phyloP scores from a whole-genome alignment of 2,113 vertebrate species.

The Hippolais icterina region DNA sequence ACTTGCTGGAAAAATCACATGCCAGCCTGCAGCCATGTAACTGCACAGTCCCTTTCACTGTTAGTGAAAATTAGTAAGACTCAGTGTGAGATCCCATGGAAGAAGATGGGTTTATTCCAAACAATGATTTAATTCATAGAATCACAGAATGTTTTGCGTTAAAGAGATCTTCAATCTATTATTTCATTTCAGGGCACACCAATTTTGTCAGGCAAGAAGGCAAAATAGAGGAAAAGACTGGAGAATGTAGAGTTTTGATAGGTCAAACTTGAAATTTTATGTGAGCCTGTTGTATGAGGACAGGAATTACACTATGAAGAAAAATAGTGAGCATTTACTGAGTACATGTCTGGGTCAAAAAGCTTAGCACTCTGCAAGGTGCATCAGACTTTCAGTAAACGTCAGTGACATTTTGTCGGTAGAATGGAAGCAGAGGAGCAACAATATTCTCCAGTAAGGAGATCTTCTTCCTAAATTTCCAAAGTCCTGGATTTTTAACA shows the following conservation, averaged over 20 bases:
- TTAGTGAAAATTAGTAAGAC: neutral
- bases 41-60: neutral
- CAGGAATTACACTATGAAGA: neutral
- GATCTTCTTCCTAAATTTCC: neutral
- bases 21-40: neutral
- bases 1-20: neutral
- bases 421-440: neutral
- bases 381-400: neutral
- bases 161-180: neutral
- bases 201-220: neutral
- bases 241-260: neutral
- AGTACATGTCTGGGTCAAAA: neutral
- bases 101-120: neutral
- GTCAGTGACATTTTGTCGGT: neutral
- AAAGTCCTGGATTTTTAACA: neutral
- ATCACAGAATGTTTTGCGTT: neutral
- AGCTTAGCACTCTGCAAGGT: neutral
- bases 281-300: neutral
- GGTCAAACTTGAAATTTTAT: neutral
- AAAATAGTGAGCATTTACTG: neutral
- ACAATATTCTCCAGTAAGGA: neutral
- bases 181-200: neutral
- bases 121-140: neutral
- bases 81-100: neutral
- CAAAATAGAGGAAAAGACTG: neutral